Evolutionary conservation across 2,888 invertebrate species (phyloP).

Genomic region (Epinotia ramella): DNA sequence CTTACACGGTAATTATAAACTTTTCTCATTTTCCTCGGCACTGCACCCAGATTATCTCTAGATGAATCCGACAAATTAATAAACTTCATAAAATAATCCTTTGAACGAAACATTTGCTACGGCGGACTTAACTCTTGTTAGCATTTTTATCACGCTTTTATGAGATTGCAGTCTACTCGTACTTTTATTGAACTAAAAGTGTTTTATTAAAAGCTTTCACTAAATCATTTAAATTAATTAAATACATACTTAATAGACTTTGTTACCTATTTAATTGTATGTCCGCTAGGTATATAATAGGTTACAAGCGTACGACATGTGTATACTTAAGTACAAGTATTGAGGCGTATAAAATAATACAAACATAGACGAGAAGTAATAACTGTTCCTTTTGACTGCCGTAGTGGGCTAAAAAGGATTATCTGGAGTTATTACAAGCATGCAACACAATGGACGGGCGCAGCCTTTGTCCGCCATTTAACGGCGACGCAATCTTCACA

Average conservation of each 20-base stretch:
- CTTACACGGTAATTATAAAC: slow-evolving; percentile 50
- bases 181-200: not conserved
- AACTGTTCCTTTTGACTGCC: no score
- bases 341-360: not conserved
- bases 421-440: not conserved
- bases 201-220: not conserved
- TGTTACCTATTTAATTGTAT: no score
- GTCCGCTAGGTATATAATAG: not conserved
- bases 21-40: slow-evolving; percentile 55
- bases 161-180: slow-evolving; percentile 14
- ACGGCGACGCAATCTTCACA: slow-evolving; percentile 33
- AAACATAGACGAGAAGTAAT: no score
- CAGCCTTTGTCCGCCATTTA: slow-evolving; percentile 25
- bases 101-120: slow-evolving; percentile 7
- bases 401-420: not conserved
- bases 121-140: slow-evolving; percentile 17
- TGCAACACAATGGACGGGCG: not conserved
- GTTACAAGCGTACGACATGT: not conserved
- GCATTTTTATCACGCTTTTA: slow-evolving; percentile 17
- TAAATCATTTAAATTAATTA: no score
- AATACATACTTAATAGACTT: no score
- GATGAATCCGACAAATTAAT: slow-evolving; percentile 39
- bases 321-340: not conserved
- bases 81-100: slow-evolving; percentile 33
- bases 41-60: slow-evolving; percentile 40